These are phyloP conservation scores for Enteromius treurensis DNA, from an alignment of 2,797 vertebrate genomes.

Conservation along the genomic window DNA sequence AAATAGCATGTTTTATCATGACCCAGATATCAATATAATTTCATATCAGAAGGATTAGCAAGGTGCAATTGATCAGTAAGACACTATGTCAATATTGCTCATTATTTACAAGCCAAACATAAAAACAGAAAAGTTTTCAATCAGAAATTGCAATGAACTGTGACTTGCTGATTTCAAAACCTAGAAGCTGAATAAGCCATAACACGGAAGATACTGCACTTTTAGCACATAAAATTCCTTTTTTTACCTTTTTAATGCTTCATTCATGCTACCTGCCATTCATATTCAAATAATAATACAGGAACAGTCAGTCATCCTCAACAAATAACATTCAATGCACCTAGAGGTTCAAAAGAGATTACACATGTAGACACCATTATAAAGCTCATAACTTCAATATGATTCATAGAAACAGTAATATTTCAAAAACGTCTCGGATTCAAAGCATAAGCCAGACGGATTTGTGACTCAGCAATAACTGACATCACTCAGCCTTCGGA, in stretches of 20 bases:
- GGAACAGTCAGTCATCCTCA: background rate
- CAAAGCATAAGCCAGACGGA: conserved; percentile 42
- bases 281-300: background rate
- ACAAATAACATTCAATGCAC: conserved; percentile 7
- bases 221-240: background rate
- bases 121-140: background rate
- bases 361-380: background rate
- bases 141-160: background rate
- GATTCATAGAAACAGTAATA: conserved; percentile 42
- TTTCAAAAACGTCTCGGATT: conserved; percentile 51
- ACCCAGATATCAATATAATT: background rate
- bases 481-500: conserved; percentile 60
- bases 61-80: background rate
- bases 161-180: background rate
- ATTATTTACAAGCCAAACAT: background rate
- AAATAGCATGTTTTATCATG: background rate
- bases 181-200: background rate
- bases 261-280: background rate
- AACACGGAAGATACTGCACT: background rate
- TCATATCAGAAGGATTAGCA: background rate
- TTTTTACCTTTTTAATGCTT: background rate
- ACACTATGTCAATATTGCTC: background rate
- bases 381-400: background rate
- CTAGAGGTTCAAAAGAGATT: background rate
- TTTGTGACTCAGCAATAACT: conserved; percentile 65